phyloP scores from a whole-genome alignment of 2,113 vertebrate species.

The Dipodomys stephensi region DNA sequence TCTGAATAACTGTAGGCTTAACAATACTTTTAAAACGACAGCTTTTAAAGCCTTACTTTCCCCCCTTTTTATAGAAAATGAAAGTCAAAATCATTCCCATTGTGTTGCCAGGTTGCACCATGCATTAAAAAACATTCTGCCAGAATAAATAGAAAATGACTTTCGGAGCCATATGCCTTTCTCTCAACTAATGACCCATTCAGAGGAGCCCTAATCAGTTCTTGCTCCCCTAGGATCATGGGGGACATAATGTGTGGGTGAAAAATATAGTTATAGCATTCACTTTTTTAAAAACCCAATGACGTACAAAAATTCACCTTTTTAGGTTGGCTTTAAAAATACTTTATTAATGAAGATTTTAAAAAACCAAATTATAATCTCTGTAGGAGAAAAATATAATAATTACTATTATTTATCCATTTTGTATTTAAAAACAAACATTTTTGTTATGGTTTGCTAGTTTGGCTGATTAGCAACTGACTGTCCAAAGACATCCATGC shows the following conservation, averaged over 20 bases:
- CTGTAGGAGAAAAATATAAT: not conserved
- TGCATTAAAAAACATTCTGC: conserved; percentile 51
- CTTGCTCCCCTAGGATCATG: not conserved
- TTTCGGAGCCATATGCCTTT: conserved; percentile 46
- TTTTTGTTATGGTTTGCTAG: not conserved
- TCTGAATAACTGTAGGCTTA: conserved; percentile 21
- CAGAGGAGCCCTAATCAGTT: conserved; percentile 8
- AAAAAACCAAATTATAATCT: not conserved
- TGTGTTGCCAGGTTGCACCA: not conserved
- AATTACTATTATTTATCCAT: not conserved
- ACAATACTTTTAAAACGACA: conserved; percentile 42
- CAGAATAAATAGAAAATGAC: conserved; percentile 54
- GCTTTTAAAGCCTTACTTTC: not conserved
- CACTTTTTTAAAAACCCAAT: not conserved
- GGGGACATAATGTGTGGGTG: conserved; percentile 15
- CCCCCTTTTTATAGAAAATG: not conserved
- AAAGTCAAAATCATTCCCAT: conserved; percentile 64
- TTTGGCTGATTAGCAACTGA: not conserved
- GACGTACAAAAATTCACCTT: conserved; percentile 37
- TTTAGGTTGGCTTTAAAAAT: conserved; percentile 38
- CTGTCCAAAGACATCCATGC: not conserved
- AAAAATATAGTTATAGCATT: not conserved
- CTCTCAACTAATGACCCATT: conserved; percentile 58
- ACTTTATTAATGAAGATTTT: conserved; percentile 9
- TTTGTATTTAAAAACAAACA: not conserved